Base-by-base conservation (phyloP, 2,113 vertebrate species). In the Chaetodon trifascialis region DNA sequence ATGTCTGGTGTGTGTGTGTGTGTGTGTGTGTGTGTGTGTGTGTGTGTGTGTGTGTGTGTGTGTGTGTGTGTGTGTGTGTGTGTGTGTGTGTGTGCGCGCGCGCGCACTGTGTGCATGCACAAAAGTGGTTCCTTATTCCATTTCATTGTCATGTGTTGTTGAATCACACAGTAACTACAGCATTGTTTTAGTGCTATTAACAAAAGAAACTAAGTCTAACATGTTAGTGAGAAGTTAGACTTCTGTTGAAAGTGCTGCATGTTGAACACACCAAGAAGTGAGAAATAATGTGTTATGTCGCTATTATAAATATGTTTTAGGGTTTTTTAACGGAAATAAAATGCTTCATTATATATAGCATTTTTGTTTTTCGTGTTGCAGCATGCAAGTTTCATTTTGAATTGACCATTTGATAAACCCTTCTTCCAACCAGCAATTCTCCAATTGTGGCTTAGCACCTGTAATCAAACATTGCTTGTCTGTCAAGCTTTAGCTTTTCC, bases 51-150 rank as follows among this genome's bases (percentile, higher is more conserved):
- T 49, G 54, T 66, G 72, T 44, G 34, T 49, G 30, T 72, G 83
- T 17, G 44, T 76, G 44, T 47, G 34, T 38, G 66, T 47, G 68
- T 76, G 62, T 64, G 64, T 25, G 16, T 49, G 47, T 72, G 60
- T 16, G 77, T 71, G 51, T 79, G 30, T 69, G 49, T 51, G 52
- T 11, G 16, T 49, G 54, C 60, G 72, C 34, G 51, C 58, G 58
- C 46, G 15, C 8, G 38, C 38, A 40, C 38, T 40, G n/a, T n/a
- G n/a, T n/a, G 17, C 19, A 36, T 6, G 19, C 47, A 54, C 25
- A 67, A 63, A 88, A 52, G 75, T 47, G 52, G 80, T 91, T 90
- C 83, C 76, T 71, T 49, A 83, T 93, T 92, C 78, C 67, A 38
- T 42, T 25, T 73, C 25, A 10, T n/a, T 70, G 67, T 73, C 79